Conservation (phyloP, 2,888 invertebrate species). For the Volucella bombylans region DNA sequence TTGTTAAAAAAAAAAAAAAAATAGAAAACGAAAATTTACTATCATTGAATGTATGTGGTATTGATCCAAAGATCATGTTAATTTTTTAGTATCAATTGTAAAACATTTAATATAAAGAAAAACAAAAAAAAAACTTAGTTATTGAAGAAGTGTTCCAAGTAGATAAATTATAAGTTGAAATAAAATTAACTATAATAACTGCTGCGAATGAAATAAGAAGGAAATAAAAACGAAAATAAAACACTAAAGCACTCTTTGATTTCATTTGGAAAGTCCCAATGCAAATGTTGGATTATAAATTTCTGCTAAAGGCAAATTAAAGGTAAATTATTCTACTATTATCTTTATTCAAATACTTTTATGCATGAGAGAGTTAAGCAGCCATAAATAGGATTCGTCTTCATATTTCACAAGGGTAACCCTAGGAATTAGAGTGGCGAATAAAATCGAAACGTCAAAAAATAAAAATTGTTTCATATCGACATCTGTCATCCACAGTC, state of each 20-base stretch:
- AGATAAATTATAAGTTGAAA: constrained; percentile 39
- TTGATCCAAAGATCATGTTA: constrained; percentile 55
- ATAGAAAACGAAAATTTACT: constrained; percentile 10
- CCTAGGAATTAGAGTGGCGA: no score
- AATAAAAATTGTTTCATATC: no score
- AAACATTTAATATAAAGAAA: constrained; percentile 36
- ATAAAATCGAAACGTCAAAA: no score
- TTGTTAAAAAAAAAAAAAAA: constrained; percentile 39
- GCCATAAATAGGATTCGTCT: no score
- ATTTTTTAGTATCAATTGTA: constrained; percentile 53
- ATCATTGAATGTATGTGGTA: constrained; percentile 59
- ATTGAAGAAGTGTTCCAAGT: constrained; percentile 41
- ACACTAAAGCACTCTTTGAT: neutral
- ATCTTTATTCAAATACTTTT: no score
- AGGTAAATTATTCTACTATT: no score
- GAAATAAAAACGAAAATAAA: constrained; percentile 43
- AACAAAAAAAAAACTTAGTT: constrained; percentile 3
- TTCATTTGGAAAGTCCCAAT: neutral
- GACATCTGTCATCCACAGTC: no score
- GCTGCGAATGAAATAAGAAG: constrained; percentile 47
- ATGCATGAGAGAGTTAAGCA: no score
- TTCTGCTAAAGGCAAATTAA: no score
- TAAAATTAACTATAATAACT: constrained; percentile 42
- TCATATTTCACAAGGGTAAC: no score
- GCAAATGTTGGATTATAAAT: no score